Conservation (phyloP, 2,888 invertebrate species). For the Arge pagana region DNA sequence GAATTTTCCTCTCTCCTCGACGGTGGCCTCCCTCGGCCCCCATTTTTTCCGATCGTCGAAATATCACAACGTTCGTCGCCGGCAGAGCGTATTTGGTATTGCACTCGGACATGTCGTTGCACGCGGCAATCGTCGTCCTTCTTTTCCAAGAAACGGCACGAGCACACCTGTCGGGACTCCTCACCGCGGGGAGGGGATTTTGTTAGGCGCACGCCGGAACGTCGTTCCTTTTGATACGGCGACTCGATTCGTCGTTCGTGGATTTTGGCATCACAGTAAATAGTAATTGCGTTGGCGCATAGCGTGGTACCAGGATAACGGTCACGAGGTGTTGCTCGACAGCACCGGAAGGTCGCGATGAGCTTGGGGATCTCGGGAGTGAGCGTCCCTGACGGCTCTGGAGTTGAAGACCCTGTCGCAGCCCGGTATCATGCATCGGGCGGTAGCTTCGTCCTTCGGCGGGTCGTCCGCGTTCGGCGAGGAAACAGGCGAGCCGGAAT, state of each 20-base stretch:
- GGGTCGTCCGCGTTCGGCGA: constrained; percentile 32
- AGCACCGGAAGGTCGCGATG: constrained; percentile 49
- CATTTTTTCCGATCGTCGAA: not conserved
- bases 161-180: too few relatives aligned
- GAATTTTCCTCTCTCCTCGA: not conserved
- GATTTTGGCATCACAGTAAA: constrained; percentile 52
- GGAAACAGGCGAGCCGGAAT: constrained; percentile 36
- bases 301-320: constrained; percentile 42
- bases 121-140: not conserved
- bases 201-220: too few relatives aligned
- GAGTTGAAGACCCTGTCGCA: constrained; percentile 81
- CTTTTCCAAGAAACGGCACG: not conserved
- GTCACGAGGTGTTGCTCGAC: constrained; percentile 51
- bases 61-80: not conserved
- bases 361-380: constrained; percentile 61
- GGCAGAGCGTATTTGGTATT: constrained; percentile 25
- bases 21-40: not conserved
- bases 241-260: constrained; percentile 12
- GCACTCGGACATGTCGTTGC: not conserved
- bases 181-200: not conserved
- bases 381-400: constrained; percentile 76
- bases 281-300: constrained; percentile 39
- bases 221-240: too few relatives aligned
- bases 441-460: constrained; percentile 62
- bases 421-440: constrained; percentile 75